Evolutionary conservation across 1,140 invertebrate species (phyloP), one percentile per base, ranked within the genome.

Genomic region (Drosophila bocki): DNA sequence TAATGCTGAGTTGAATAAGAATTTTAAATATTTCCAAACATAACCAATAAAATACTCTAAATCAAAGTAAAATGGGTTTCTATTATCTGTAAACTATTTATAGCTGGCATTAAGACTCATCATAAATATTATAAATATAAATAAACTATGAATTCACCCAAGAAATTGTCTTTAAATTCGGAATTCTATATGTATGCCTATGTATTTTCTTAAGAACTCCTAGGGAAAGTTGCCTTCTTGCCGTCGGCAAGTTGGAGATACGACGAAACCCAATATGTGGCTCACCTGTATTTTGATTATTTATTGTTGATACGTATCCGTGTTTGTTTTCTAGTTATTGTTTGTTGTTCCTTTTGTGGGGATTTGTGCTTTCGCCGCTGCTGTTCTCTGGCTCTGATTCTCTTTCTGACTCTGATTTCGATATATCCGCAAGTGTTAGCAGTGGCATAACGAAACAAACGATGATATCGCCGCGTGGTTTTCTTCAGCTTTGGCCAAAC

Each of bases 231-330:
- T 17, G 26, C 2, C 19, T 29, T 13, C 17, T 56, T 77, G 56
- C 75, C 75, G 75, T 44, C 75, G 75, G 75, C 75, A 78, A 50
- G 7, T 12, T n/a, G 42, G 15, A 41, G 13, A 17, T 35, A 35
- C 15, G 12, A 47, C 19, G 53, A 71, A 72, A 72, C 17, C 33
- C 32, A 74, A 74, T 71, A 37, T 19, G 32, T 17, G 47, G 37
- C 70, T 74, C 62, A 76, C 72, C 75, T 70, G 63, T 78, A 78
- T 68, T 78, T 68, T 78, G 63, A 78, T 78, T 76, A 76, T 60
- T 72, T 60, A 61, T 78, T 54, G 54, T 39, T 77, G 75, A 68
- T 77, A 76, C 63, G 75, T 78, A 78, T 78, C 75, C 75, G 75
- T 61, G 75, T 78, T 69, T 62, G 62, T 54, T 41, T 62, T 47